Evolutionary conservation across 2,113 vertebrate genomes (phyloP), one percentile per base, ranked within the genome.

Genomic region (Catharus fuscescens): DNA sequence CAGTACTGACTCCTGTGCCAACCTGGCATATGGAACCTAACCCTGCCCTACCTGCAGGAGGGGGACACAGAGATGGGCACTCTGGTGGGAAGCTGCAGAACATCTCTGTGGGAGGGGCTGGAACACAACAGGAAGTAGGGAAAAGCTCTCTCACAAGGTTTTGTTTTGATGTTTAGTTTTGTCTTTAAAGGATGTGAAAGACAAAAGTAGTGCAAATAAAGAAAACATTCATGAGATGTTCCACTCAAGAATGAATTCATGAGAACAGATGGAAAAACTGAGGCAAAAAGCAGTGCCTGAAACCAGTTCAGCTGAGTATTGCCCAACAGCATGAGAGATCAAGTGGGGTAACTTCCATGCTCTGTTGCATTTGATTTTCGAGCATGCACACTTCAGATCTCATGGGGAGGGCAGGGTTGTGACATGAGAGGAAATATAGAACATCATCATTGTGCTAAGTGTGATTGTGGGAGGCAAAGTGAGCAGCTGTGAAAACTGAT

Each of bases 21-120:
- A 13, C 19, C 8, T 18, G 2, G 61, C 2, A 3, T 24, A 70
- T 0, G 0, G 82, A 70, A 36, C 40, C 23, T 0, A 0, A 12
- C 4, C 5, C 40, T 61, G 78, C 69, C 64, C 81, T 90, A 34
- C 45, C 64, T 80, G 59, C 52, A 44, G 36, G 26, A 89, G 44
- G 8, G 18, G 45, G 25, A 42, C 31, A 19, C 28, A n/a, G 45
- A 69, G 29, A 54, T 57, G 70, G 47, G 25, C n/a, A 53, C 10
- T 16, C 23, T 3, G 0, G 9, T 29, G 40, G 64, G 54, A 73
- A 73, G 74, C 36, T 59, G 40, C 57, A 76, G 50, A 70, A 80
- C 52, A 32, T 47, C 42, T 73, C 76, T 52, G 17, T 0, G 0
- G 45, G 59, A 48, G 15, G 36, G 8, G 14, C 47, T 80, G 73